Conservation (phyloP, 2,888 invertebrate species). For the Nycteola revayana region DNA sequence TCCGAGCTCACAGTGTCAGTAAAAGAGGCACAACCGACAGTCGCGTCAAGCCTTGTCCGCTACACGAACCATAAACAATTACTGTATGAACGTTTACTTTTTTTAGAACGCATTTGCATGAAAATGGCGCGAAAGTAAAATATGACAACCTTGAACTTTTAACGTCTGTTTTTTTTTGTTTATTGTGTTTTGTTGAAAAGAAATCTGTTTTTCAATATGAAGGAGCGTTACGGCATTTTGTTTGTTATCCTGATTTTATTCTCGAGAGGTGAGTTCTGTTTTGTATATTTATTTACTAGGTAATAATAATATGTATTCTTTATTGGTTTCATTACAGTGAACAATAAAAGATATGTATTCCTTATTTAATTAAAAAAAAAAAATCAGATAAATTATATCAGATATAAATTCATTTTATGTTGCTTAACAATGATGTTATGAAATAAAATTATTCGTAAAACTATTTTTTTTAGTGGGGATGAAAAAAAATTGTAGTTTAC, state of each 20-base stretch:
- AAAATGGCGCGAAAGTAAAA: constrained; percentile 50
- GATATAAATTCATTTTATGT: too few species aligned
- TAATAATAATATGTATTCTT: too few species aligned
- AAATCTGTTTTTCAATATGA: constrained; percentile 20
- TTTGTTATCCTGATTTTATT: constrained; percentile 30
- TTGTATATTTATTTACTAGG: too few species aligned
- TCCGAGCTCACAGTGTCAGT: constrained; percentile 49
- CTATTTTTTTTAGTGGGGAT: too few species aligned
- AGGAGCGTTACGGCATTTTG: constrained; percentile 26
- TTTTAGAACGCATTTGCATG: constrained; percentile 44
- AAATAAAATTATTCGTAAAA: too few species aligned
- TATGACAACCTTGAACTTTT: constrained; percentile 47
- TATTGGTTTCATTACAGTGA: too few species aligned
- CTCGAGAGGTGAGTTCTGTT: constrained; percentile 43
- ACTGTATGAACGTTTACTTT: constrained; percentile 38
- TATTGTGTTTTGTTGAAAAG: constrained; percentile 34
- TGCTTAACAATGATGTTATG: too few species aligned
- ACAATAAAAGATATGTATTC: too few species aligned
- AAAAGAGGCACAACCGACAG: constrained; percentile 49
- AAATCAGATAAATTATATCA: too few species aligned
- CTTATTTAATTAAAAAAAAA: too few species aligned
- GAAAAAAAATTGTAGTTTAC: too few species aligned
- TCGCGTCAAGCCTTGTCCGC: constrained; percentile 44
- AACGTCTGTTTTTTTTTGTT: constrained; percentile 23
- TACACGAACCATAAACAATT: constrained; percentile 45